Conservation (phyloP, 1,140 invertebrate species). For the Aphaenogaster floridana region DNA sequence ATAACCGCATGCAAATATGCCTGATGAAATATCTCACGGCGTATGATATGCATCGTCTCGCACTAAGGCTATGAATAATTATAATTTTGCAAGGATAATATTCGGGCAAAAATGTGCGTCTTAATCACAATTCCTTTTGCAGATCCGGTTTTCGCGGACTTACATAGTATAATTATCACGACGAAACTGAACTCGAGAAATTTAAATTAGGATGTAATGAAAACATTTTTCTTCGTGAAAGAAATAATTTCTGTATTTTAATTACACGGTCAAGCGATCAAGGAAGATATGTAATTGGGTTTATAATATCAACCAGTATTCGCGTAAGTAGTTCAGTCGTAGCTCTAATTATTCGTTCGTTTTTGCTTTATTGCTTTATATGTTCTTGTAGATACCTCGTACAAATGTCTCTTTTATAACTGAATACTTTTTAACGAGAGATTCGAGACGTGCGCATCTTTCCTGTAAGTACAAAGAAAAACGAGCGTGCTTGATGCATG, state of each 20-base stretch:
- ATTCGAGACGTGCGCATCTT: background rate
- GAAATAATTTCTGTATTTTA: constrained; percentile 52
- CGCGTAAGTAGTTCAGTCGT: constrained; percentile 32
- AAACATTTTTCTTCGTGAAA: constrained; percentile 30
- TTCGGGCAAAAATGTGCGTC: constrained; percentile 30
- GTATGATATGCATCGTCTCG: background rate
- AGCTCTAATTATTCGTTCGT: constrained; percentile 21
- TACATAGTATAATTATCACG: constrained; percentile 30
- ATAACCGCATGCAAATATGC: constrained; percentile 37
- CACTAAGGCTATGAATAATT: constrained; percentile 33
- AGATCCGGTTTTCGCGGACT: constrained; percentile 45
- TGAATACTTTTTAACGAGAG: constrained; percentile 24
- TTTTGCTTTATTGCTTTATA: background rate
- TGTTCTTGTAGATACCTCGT: background rate
- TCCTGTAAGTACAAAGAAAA: constrained; percentile 4
- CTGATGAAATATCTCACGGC: constrained; percentile 28
- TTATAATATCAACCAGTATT: constrained; percentile 16
- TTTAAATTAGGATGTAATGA: constrained; percentile 51
- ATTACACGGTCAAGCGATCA: constrained; percentile 36
- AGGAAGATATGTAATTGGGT: constrained; percentile 15
- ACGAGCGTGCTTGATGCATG: background rate
- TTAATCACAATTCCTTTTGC: constrained; percentile 44
- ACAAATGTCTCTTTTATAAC: background rate
- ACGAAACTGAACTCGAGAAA: constrained; percentile 15
- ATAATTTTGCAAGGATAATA: constrained; percentile 46